Base-by-base conservation (phyloP, 2,797 vertebrate species). In the Zonotrichia albicollis region DNA sequence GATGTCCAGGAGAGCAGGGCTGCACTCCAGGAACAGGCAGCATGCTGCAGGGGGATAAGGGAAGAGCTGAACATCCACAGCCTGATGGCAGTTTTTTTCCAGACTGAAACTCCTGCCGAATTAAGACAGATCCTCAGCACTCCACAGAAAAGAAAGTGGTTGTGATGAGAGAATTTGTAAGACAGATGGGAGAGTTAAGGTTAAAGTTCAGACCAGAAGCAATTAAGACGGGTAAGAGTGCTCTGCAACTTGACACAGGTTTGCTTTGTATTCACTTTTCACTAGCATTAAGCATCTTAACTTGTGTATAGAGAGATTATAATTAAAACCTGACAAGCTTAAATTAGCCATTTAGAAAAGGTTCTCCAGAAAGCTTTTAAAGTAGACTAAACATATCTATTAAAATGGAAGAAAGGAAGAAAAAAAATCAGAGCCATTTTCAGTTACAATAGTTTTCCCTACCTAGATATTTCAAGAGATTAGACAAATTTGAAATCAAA, bases 291-390 rank as follows among this genome's bases (percentile, higher is more conserved):
- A 97, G 96, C 92, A 96, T 97, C 96, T 97, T 96, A 97, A 96
- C 95, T 95, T 94, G 89, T 94, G 67, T 93, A 88, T 87, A 91
- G 85, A 96, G 96, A 96, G 96, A 96, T 97, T 97, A 97, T 97
- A 97, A 97, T 97, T 97, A 97, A 97, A 96, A 96, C 95, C 89
- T 96, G 97, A 97, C 96, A 97, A 93, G 96, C 89, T 96, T 96
- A 97, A 97, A 97, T 97, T 96, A 97, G 95, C 92, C 94, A 93
- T 88, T 97, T 95, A 94, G 89, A 95, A 97, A 95, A 95, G 93
- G 93, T 94, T 84, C 91, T 93, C 92, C 77, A 96, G 96, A 96
- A 97, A 95, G 96, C 96, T 97, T 97, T 97, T 96, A 97, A 96
- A 95, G 94, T 81, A 97, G 95, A 93, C 96, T 94, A 97, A 97